These are phyloP conservation scores for Hirtodrosophila confusa DNA, from an alignment of 2,888 invertebrate genomes.

Conservation along the genomic window DNA sequence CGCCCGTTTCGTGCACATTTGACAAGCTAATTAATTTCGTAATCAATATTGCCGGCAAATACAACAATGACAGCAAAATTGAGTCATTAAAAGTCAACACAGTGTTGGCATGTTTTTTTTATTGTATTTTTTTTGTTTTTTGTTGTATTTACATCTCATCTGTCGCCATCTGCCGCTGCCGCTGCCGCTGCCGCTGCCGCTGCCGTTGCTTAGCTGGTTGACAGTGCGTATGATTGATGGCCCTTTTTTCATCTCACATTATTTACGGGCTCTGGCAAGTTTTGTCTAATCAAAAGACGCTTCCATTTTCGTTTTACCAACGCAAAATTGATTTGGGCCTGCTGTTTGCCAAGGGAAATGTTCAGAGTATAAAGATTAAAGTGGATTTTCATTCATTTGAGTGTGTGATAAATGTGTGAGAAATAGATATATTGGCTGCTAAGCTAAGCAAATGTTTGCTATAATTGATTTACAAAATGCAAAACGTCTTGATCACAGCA, in stretches of 20 bases:
- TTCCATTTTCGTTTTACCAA: constrained; percentile 21
- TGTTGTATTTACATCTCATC: constrained; percentile 43
- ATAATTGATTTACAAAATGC: constrained; percentile 51
- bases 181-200: constrained; percentile 15
- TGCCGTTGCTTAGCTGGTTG: constrained; percentile 29
- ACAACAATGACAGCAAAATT: constrained; percentile 61
- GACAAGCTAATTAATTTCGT: constrained; percentile 73
- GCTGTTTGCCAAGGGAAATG: constrained; percentile 15
- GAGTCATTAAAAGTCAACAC: constrained; percentile 68
- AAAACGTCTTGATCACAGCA: constrained; percentile 63
- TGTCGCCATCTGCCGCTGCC: constrained; percentile 41
- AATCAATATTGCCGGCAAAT: constrained; percentile 63
- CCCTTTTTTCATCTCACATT: constrained; percentile 20
- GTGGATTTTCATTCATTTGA: constrained; percentile 13
- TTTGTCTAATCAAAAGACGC: constrained; percentile 5
- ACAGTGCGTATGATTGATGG: constrained; percentile 70
- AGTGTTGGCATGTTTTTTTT: constrained; percentile 51
- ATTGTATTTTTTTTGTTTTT: constrained; percentile 8
- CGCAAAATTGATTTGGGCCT: constrained; percentile 11
- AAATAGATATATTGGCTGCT: constrained; percentile 9
- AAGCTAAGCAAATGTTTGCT: constrained; percentile 14
- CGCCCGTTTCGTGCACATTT: constrained; percentile 33
- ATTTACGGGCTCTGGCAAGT: constrained; percentile 23
- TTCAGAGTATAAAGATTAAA: constrained; percentile 15
- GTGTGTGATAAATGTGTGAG: constrained; percentile 12